These are phyloP conservation scores for Drosophila anomalata DNA, from an alignment of 2,888 invertebrate species.

Conservation along the genomic window DNA sequence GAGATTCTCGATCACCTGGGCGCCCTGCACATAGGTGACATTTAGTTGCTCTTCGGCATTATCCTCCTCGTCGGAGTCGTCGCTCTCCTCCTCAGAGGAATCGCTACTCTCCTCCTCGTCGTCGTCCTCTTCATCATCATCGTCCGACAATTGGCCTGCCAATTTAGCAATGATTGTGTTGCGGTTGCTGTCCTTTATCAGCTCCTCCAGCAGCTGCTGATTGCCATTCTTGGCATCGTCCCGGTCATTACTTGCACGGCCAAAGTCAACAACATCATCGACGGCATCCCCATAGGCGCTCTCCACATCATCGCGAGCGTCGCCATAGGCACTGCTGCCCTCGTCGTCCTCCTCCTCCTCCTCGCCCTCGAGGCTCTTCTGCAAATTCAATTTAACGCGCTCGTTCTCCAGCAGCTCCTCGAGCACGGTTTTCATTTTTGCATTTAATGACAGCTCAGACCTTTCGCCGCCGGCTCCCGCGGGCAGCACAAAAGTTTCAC, in stretches of 20 bases:
- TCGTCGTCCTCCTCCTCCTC: constrained; percentile 53
- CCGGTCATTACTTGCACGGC: constrained; percentile 40
- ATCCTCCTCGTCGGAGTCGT: constrained; percentile 73
- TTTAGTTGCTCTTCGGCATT: constrained; percentile 67
- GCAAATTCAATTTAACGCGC: constrained; percentile 84
- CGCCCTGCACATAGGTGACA: constrained; percentile 80
- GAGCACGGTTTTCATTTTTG: constrained; percentile 84
- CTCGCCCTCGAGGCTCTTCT: constrained; percentile 82
- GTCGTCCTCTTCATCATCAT: constrained; percentile 68
- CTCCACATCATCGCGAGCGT: constrained; percentile 67
- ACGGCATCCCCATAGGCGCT: constrained; percentile 68
- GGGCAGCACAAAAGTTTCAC: constrained; percentile 79
- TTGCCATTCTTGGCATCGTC: constrained; percentile 79
- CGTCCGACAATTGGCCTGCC: constrained; percentile 59
- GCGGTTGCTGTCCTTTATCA: constrained; percentile 79
- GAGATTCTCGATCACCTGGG: constrained; percentile 83
- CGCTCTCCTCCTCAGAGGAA: constrained; percentile 69
- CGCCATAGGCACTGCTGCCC: constrained; percentile 61
- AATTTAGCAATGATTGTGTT: constrained; percentile 75
- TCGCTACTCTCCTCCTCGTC: constrained; percentile 75
- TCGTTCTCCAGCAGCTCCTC: constrained; percentile 83
- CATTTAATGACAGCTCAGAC: constrained; percentile 83
- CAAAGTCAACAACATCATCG: constrained; percentile 75
- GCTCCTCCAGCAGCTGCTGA: constrained; percentile 76
- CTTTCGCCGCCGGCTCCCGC: constrained; percentile 28